These are phyloP conservation scores for Corythornis leucogaster DNA, from an alignment of 2,797 vertebrate species.

Conservation along the genomic window DNA sequence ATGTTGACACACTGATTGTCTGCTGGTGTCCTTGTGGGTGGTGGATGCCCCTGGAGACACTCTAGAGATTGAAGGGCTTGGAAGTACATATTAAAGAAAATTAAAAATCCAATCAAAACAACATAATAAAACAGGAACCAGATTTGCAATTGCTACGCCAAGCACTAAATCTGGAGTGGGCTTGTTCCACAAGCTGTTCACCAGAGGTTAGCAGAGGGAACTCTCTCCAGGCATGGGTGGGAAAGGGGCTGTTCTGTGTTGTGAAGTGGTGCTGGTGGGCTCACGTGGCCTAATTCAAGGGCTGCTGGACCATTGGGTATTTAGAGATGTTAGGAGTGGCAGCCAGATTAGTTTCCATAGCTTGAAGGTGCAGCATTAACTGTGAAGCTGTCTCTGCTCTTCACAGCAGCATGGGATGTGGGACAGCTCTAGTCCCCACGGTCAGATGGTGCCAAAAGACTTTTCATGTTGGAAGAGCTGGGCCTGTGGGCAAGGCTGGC, in stretches of 20 bases:
- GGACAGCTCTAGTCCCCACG: not conserved
- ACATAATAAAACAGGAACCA: not conserved
- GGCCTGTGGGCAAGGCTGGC: not conserved
- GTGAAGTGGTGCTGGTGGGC: not conserved
- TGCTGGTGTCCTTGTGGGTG: not conserved
- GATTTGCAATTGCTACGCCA: not conserved
- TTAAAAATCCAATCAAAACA: slow-evolving; percentile 28
- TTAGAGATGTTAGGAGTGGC: not conserved
- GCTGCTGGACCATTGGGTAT: not conserved
- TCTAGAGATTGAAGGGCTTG: not conserved
- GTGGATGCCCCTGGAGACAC: not conserved
- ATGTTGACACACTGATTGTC: not conserved
- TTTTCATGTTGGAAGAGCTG: not conserved
- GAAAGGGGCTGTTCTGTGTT: not conserved
- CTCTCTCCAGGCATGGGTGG: not conserved
- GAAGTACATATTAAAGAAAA: slow-evolving; percentile 5
- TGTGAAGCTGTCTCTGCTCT: not conserved
- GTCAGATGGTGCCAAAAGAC: not conserved
- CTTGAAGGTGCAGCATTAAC: not conserved
- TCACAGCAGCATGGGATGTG: not conserved
- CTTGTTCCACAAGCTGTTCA: not conserved
- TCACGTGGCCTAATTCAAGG: not conserved
- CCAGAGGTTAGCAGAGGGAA: not conserved
- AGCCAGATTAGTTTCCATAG: not conserved
- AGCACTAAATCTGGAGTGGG: not conserved